Base-by-base conservation (phyloP, 2,888 invertebrate species). In the Leptinotarsa haldemani region DNA sequence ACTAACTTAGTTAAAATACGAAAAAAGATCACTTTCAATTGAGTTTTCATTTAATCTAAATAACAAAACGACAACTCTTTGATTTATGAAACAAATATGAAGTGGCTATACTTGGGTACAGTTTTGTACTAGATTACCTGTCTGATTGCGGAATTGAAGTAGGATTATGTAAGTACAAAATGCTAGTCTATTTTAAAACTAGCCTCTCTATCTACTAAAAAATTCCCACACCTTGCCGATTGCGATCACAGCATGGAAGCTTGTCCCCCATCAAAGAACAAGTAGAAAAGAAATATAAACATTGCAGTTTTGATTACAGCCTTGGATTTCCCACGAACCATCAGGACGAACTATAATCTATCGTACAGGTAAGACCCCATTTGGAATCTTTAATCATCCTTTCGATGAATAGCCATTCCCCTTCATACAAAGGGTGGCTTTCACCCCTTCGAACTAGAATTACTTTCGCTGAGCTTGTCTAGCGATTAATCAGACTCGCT, bases 381-480 rank as follows among this genome's bases (percentile, higher is more conserved):
- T 74, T 74, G 68, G 74, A 77, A 78, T 77, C 77, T 79, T 78
- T 76, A 78, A 79, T 79, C 79, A 79, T 78, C 78, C 74, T 78
- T 78, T 74, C 74, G 73, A 75, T 75, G 67, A 75, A 75, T 75
- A 58, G 71, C 70, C 72, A 68, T 40, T 68, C 72, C 72, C 72
- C 56, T 53, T 64, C 47, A 40, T 53, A 47, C 65, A 56, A 76
- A 68, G 77, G 77, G 75, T 66, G 70, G 68, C 52, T 68, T 71
- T 72, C 65, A 18, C 71, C 77, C 74, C 65, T 68, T 63, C 48
- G 40, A 53, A 67, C 61, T 50, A 73, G 65, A 30, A 69, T 69
- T 67, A 52, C 73, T 76, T 76, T 74, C 47, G 68, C 69, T 61
- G 69, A 56, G 75, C 72, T 70, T 68, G 70, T 73, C 75, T 75